These are phyloP conservation scores for Enteromius argenteus DNA, from an alignment of 2,797 vertebrate genomes.

Conservation along the genomic window DNA sequence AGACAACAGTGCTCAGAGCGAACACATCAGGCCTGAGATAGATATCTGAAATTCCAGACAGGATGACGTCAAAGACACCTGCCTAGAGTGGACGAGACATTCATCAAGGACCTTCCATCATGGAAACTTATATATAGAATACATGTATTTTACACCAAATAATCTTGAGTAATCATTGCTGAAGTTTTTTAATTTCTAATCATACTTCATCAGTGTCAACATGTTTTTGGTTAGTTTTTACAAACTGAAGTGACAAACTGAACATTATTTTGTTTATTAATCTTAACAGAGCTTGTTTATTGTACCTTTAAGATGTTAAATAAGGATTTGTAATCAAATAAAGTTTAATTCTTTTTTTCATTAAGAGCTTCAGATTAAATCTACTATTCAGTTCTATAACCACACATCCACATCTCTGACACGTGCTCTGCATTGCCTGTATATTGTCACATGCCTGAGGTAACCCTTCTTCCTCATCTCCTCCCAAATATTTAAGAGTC, in stretches of 20 bases:
- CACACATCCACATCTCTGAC: not conserved
- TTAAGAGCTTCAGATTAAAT: not conserved
- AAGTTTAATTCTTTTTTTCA: not conserved
- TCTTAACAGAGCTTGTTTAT: not conserved
- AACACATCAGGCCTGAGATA: not conserved
- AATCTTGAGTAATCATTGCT: not conserved
- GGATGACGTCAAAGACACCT: constrained; percentile 48
- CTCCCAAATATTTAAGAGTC: constrained; percentile 6
- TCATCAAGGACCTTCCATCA: not conserved
- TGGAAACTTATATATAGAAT: no score
- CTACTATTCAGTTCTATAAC: not conserved
- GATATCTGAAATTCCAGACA: constrained; percentile 60
- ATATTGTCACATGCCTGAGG: not conserved
- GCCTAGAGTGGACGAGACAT: constrained; percentile 30
- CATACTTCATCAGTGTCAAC: not conserved
- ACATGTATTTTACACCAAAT: not conserved
- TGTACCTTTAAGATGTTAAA: not conserved
- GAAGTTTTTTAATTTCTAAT: not conserved
- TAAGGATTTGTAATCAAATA: not conserved
- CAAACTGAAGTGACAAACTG: not conserved
- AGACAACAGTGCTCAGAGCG: not conserved
- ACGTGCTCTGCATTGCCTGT: not conserved
- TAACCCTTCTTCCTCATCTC: constrained; percentile 1
- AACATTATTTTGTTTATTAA: not conserved
- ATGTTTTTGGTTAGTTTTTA: not conserved